These are phyloP conservation scores for Equus przewalskii DNA, from an alignment of 2,113 vertebrate genomes.

Conservation along the genomic window DNA sequence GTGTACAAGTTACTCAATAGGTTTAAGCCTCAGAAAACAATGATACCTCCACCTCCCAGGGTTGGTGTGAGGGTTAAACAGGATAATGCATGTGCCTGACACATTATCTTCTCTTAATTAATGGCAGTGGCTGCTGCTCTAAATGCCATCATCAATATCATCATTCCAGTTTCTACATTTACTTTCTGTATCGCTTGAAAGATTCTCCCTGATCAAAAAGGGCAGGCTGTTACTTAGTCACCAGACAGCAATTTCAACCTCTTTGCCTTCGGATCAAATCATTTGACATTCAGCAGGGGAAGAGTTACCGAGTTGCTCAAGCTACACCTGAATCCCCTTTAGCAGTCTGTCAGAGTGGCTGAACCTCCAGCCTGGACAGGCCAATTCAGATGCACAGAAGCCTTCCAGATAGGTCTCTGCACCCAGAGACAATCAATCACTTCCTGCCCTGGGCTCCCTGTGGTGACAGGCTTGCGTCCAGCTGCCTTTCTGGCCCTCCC, in stretches of 20 bases:
- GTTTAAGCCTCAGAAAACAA: background rate
- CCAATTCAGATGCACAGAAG: background rate
- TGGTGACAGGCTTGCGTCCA: slow-evolving; percentile 65
- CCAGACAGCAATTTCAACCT: background rate
- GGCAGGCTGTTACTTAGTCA: background rate
- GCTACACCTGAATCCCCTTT: background rate
- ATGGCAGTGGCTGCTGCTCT: background rate
- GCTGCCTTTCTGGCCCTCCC: background rate
- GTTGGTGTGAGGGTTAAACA: background rate
- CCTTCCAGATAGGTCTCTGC: background rate
- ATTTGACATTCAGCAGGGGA: background rate
- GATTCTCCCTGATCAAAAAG: slow-evolving; percentile 11
- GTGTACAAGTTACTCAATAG: background rate
- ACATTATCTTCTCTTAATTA: background rate
- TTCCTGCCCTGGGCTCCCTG: slow-evolving; percentile 53
- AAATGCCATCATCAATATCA: background rate
- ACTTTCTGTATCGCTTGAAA: background rate
- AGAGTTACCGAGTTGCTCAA: background rate
- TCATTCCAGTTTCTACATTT: background rate
- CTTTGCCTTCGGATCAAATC: slow-evolving; percentile 24
- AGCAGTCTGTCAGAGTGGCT: slow-evolving; percentile 18
- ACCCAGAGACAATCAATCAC: slow-evolving; percentile 38
- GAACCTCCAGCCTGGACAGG: background rate
- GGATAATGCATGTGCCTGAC: background rate
- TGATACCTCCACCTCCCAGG: background rate